A percentile compares a stretch with the other conserved stretches of the same genome.
phyloP scores from a whole-genome alignment of 2,797 vertebrate species.

The Mormyrops attenuatus region DNA sequence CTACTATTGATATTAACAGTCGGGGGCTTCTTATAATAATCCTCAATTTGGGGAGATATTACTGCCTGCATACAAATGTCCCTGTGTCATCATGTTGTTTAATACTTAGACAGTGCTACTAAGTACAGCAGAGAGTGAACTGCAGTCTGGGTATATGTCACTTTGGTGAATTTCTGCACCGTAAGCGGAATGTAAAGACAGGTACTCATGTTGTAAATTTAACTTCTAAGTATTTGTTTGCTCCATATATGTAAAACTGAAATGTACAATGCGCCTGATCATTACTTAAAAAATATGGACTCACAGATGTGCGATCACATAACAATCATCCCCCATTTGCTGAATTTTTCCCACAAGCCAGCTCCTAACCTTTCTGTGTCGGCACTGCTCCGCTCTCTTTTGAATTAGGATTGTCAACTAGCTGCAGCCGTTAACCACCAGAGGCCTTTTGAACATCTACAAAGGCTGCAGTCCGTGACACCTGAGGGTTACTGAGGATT shows the following conservation, averaged over 20 bases:
- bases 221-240: neutral
- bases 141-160: neutral
- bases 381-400: neutral
- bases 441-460: neutral
- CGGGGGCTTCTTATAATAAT: neutral
- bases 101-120: neutral
- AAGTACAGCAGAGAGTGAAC: neutral
- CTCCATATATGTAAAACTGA: neutral
- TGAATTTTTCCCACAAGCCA: neutral
- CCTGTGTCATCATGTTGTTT: neutral
- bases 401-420: neutral
- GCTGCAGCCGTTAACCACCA: neutral
- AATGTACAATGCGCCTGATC: neutral
- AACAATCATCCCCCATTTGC: neutral
- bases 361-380: neutral
- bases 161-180: neutral
- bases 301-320: neutral
- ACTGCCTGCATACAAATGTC: neutral
- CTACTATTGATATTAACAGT: conserved; percentile 6
- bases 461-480: neutral
- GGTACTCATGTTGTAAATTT: neutral
- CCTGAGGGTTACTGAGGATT: neutral
- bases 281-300: neutral
- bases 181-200: neutral
- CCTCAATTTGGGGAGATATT: neutral